Evolutionary conservation across 2,113 vertebrate species (phyloP), one percentile per base, ranked within the genome.

Genomic region (Gnathonemus longibarbis): DNA sequence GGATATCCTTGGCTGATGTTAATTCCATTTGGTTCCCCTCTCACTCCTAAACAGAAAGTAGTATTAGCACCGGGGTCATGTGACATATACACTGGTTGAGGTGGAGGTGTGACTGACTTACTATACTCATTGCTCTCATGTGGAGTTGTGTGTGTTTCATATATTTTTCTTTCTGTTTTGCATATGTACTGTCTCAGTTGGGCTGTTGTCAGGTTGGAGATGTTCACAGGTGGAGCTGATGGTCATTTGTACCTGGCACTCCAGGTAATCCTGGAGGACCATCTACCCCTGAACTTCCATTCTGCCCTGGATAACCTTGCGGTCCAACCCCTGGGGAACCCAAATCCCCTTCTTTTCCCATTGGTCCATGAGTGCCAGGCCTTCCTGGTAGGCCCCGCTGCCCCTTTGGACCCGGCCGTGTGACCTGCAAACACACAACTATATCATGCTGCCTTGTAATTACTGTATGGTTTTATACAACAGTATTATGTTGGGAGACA

Each of bases 181-280:
- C 17, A 15, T 80, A 3, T 80, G 15, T 42, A 80, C 35, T 39
- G 31, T 70, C n/a, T 70, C 10, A 70, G 74, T 5, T 80, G 15
- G 13, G 17, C 27, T 35, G n/a, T 0, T 42, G 74, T 42, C 17
- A 80, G 5, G 45, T 24, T 45, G 39, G 58, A 13, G 5, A 88
- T 15, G 9, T 48, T 49, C 58, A 17, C 42, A 70, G 58, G 58
- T 49, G 45, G n/a, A 31, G 62, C 27, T 31, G 27, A 31, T 11
- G n/a, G 46, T 48, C 83, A 24, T 2, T 50, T 93, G 91, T 91
- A 98, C 98, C 98, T 89, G 97, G 96, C 93, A 92, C 85, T 93
- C 98, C 98, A 89, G 97, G 95, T 35, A 90, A 91, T 7, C 98
- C 98, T 80, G 95, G 96, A 27, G 96, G 94, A 87, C 98, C 98